Evolutionary conservation across 1,140 invertebrate genomes (phyloP).

Genomic region (Ptiloglossa arizonensis): DNA sequence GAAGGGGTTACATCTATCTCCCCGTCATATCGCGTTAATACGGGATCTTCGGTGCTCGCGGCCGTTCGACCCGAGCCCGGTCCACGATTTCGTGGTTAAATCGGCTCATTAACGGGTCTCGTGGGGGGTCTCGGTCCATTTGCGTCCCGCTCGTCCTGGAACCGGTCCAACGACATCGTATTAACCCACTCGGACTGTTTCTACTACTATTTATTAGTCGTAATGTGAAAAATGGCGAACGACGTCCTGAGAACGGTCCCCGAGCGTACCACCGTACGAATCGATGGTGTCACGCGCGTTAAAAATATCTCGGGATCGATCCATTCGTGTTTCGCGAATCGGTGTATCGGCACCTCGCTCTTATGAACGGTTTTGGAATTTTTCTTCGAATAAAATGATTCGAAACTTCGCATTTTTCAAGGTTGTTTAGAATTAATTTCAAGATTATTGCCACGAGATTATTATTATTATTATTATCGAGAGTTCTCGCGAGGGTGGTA

Average conservation of each 20-base stretch:
- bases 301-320: too few relatives aligned
- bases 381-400: too few relatives aligned
- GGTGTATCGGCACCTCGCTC: too few relatives aligned
- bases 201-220: slow-evolving; percentile 54
- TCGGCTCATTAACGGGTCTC: slow-evolving; percentile 79
- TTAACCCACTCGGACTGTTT: slow-evolving; percentile 56
- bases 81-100: slow-evolving; percentile 79
- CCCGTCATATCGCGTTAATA: slow-evolving; percentile 48
- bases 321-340: too few relatives aligned
- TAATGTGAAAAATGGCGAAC: slow-evolving; percentile 19
- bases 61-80: slow-evolving; percentile 28
- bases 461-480: too few relatives aligned
- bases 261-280: too few relatives aligned
- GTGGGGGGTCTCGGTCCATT: slow-evolving; percentile 79
- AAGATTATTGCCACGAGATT: too few relatives aligned
- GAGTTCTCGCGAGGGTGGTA: too few relatives aligned
- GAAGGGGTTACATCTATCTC: slow-evolving; percentile 42
- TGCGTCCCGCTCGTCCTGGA: slow-evolving; percentile 74
- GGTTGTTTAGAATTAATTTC: too few relatives aligned
- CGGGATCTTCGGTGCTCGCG: slow-evolving; percentile 50
- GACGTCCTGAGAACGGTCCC: slow-evolving; percentile 40
- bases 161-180: slow-evolving; percentile 69
- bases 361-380: too few relatives aligned
- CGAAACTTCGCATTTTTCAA: too few relatives aligned
- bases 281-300: too few relatives aligned